Evolutionary conservation across 2,888 invertebrate species (phyloP).

Genomic region (Sicus ferrugineus): DNA sequence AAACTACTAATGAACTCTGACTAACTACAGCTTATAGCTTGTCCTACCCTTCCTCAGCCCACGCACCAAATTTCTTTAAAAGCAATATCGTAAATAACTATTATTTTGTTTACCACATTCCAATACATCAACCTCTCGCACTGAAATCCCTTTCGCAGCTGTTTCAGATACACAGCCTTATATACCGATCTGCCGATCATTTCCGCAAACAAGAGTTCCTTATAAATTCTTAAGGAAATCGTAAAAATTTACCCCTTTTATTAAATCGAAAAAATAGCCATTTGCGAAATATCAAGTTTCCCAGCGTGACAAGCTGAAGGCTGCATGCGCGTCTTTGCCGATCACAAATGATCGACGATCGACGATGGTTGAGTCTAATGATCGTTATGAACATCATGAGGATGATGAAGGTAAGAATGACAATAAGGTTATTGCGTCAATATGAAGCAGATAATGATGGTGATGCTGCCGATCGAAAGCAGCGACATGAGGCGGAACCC

Average conservation of each 20-base stretch:
- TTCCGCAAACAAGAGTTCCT: not conserved
- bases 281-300: constrained; percentile 43
- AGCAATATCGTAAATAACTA: too few relatives aligned
- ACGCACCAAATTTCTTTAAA: too few relatives aligned
- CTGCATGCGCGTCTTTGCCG: not conserved
- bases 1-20: too few relatives aligned
- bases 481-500: constrained; percentile 42
- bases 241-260: constrained; percentile 28
- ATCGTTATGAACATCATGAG: not conserved
- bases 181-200: not conserved
- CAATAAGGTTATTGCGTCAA: not conserved
- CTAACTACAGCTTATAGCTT: too few relatives aligned
- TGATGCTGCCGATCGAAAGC: not conserved
- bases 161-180: not conserved
- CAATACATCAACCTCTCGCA: not conserved
- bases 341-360: constrained; percentile 25
- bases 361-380: not conserved
- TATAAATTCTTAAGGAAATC: constrained; percentile 26
- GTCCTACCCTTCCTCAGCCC: too few relatives aligned
- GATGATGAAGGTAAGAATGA: not conserved
- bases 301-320: constrained; percentile 17
- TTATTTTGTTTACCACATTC: not conserved
- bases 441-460: not conserved
- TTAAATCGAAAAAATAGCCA: constrained; percentile 37
- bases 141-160: not conserved